Evolutionary conservation across 2,888 invertebrate species (phyloP).

Genomic region (Mechanitis mazaeus): DNA sequence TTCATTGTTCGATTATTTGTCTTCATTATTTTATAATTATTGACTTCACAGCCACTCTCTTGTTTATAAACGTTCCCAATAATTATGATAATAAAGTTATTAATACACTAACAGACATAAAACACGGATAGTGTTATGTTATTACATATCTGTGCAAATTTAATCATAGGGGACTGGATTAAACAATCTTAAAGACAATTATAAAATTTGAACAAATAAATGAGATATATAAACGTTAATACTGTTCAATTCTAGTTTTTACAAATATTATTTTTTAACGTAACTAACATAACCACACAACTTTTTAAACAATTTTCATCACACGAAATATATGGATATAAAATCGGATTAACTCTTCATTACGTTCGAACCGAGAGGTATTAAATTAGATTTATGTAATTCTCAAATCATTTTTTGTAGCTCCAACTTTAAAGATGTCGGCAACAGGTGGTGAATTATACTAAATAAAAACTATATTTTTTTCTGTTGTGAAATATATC

Average conservation of each 20-base stretch:
- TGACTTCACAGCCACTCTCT: background rate
- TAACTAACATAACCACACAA: constrained; percentile 18
- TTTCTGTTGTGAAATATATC: constrained; percentile 18
- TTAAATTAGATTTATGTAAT: constrained; percentile 50
- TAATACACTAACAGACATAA: constrained; percentile 5
- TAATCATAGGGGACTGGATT: background rate
- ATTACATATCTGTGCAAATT: constrained; percentile 14
- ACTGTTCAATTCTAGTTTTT: no score
- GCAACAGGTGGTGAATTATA: constrained; percentile 55
- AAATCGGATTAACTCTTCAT: constrained; percentile 40
- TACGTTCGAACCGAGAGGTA: constrained; percentile 44
- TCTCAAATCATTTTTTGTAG: constrained; percentile 45
- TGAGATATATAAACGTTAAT: no score
- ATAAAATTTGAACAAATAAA: no score
- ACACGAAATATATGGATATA: constrained; percentile 13
- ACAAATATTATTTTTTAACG: no score
- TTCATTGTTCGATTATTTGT: constrained; percentile 4
- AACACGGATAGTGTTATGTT: constrained; percentile 7
- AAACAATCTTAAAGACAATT: no score
- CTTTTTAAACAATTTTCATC: constrained; percentile 17
- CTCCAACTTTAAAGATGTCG: constrained; percentile 46
- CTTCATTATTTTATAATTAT: constrained; percentile 1
- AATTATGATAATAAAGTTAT: constrained; percentile 10
- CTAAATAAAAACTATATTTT: constrained; percentile 47
- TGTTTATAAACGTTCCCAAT: background rate